Evolutionary conservation across 2,888 invertebrate genomes (phyloP), one percentile per base, ranked within the genome.

Genomic region (Branchellion lobata): DNA sequence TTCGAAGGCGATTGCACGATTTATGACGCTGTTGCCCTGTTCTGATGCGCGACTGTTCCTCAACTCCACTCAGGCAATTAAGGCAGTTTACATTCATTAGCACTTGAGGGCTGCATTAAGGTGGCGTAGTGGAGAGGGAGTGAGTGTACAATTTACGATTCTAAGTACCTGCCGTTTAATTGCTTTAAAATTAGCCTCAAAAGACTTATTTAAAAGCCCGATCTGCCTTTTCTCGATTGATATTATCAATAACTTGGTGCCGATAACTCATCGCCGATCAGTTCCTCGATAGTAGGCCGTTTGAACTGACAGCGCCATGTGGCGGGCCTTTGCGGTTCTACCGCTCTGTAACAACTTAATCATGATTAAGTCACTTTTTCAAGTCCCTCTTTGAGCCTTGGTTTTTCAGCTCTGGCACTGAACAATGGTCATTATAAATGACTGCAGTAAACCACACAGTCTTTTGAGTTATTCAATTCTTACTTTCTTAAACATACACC

Each of bases 141-240:
- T 57, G 61, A 57, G 61, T 57, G 61, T 57, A 57, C 21, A 57
- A 57, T 57, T 57, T 57, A 57, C 61, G 61, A 3, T 57, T n/a
- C 61, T 57, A 57, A 57, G 61, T 57, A 57, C 61, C 61, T 57
- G 61, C n/a, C 61, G 21, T 8, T 40, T 5, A 40, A 40, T 40
- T 57, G 61, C 61, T 57, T 57, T 18, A n/a, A 14, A 40, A 40
- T 40, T 40, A n/a, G 61, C 61, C 21, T 57, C 3, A n/a, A n/a
- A n/a, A 57, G 24, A 57, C 5, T 57, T n/a, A 24, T 57, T 57
- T 57, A n/a, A 57, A n/a, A 24, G 3, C 3, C 24, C 24, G 61
- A 8, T n/a, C 3, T 57, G 24, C n/a, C 21, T 24, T n/a, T 5
- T 8, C 24, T n/a, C n/a, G 24, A 57, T 57, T 8, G 47, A 47